Evolutionary conservation across 2,113 vertebrate genomes (phyloP), one percentile per base, ranked within the genome.

Genomic region (Atlantisia rogersi): DNA sequence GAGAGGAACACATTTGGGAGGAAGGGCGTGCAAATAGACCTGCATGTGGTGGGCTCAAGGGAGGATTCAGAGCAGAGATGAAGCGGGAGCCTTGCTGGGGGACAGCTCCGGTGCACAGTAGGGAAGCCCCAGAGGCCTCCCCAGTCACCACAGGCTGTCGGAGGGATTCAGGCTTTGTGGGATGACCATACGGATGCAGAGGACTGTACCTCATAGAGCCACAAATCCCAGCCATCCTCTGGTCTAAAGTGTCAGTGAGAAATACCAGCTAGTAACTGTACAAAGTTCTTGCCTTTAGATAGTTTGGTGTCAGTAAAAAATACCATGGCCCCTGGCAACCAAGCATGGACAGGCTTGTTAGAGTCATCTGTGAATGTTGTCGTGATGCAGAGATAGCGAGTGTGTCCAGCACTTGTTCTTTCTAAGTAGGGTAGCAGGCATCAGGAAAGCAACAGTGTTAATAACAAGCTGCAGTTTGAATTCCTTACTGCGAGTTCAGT

Each of bases 181-280:
- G 14, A 63, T 65, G 42, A 74, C 26, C 28, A 10, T 40, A 4
- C 0, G 2, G 31, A 56, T 81, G 62, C 25, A 55, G 63, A 85
- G 24, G 24, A 65, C 4, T 40, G 7, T 75, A 42, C 48, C 31
- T 35, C 6, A 0, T 6, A n/a, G 12, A n/a, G 40, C 40, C 3
- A 6, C 55, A 86, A 58, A 93, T 83, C 46, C 25, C 63, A 93
- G 44, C 17, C 25, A 22, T 53, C 8, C 64, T 82, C 52, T 86
- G 65, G 18, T 37, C 62, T 59, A 35, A 63, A 63, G 15, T 7
- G 20, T 52, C 78, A 46, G 11, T n/a, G 31, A 76, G 37, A 93
- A 90, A 79, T 64, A 65, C 18, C 25, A 50, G 70, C 63, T 4
- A 59, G n/a, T 40, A 93, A 62, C n/a, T 29, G 11, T 46, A 42